Base-by-base conservation (phyloP, 2,113 vertebrate species). In the Sarotherodon lohbergeri region DNA sequence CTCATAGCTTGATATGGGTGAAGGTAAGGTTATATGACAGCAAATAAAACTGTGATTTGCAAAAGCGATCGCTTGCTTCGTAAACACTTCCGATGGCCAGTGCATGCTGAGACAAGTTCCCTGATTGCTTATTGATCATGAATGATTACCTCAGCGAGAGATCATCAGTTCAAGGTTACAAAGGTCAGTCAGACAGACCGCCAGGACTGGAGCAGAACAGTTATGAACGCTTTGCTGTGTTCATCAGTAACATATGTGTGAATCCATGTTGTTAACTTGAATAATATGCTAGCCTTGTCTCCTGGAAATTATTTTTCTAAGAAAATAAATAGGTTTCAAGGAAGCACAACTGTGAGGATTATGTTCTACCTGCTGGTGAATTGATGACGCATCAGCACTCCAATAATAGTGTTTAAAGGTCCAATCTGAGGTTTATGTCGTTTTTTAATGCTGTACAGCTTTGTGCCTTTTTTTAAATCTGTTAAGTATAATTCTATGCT, bases 101-200 rank as follows among this genome's bases (percentile, higher is more conserved):
- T 80, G 90, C 86, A 78, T 82, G 81, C 85, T 80, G 80, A 93
- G 92, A 95, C 92, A 90, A 94, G 92, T 93, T 87, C 88, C 82
- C 91, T 96, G 94, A 96, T 95, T 95, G 93, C 92, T 96, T 95
- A 96, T 96, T 97, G 96, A 96, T 96, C 92, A 95, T 85, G 83
- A 92, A 91, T 91, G 93, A 90, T 92, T 86, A 88, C 46, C 87
- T 82, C 84, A 88, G 83, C 78, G 46, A 91, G 82, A 73, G 52
- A 84, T 91, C 92, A 94, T 90, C 87, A 82, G 86, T 57, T 89
- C 87, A 92, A 91, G 94, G 94, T 93, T 85, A 82, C 63, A 84
- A 55, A 91, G 95, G 93, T 95, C 91, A 91, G 48, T 84, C 43
- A 89, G 88, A 81, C 46, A 79, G 73, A 63, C 66, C 32, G 85